These are phyloP conservation scores for Megaleporinus macrocephalus DNA, from an alignment of 2,113 vertebrate genomes.

Conservation along the genomic window DNA sequence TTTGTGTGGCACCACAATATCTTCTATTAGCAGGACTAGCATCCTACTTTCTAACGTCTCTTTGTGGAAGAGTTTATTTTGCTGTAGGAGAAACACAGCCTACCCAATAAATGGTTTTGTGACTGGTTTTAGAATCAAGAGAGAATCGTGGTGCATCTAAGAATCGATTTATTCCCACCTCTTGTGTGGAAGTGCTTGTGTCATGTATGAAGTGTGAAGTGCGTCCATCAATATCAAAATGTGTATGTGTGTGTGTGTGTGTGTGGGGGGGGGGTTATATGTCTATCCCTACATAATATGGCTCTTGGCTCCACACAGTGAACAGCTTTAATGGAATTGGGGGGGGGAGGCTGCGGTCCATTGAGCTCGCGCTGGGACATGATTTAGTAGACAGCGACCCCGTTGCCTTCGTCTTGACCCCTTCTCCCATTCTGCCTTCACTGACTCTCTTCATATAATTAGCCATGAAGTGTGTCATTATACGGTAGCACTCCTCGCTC, in stretches of 20 bases:
- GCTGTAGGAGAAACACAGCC: too few species aligned
- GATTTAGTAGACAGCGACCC: constrained; percentile 38
- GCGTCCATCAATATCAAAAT: not conserved
- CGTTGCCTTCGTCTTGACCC: constrained; percentile 19
- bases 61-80: too few species aligned
- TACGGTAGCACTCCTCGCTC: constrained; percentile 7
- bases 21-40: too few species aligned
- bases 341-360: constrained; percentile 30
- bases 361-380: constrained; percentile 23
- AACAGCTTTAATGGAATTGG: constrained; percentile 33
- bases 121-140: too few species aligned
- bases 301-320: constrained; percentile 15
- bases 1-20: too few species aligned
- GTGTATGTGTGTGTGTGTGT: not conserved
- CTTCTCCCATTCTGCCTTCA: not conserved
- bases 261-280: not conserved
- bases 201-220: too few species aligned
- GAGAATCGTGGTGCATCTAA: too few species aligned
- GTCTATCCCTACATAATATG: not conserved
- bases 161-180: too few species aligned
- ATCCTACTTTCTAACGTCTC: too few species aligned
- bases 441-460: constrained; percentile 28
- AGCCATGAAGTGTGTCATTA: constrained; percentile 36
- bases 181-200: too few species aligned
- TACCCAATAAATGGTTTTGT: too few species aligned